A percentile compares a stretch with the other conserved stretches of the same genome.
These are phyloP conservation scores for Vanessa atalanta DNA, from an alignment of 1,140 invertebrate species.

Conservation along the genomic window DNA sequence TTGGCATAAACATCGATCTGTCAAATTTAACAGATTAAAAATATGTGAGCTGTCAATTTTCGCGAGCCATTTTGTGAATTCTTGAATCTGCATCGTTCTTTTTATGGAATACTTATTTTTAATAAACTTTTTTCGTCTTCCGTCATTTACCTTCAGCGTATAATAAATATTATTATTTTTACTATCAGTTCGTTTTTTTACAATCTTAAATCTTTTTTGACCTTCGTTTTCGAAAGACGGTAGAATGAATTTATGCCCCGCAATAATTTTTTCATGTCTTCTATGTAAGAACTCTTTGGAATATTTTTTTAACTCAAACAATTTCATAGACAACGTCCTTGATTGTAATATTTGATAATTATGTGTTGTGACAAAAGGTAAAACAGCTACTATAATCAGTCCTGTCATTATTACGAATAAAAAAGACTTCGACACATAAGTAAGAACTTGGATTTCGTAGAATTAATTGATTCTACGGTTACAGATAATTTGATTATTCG, in stretches of 20 bases:
- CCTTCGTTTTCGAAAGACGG: constrained; percentile 38
- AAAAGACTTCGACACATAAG: not conserved
- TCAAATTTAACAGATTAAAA: not conserved
- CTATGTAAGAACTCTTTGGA: not conserved
- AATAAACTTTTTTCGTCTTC: not conserved
- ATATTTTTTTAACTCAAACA: not conserved
- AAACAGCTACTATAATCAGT: not conserved
- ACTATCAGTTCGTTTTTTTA: constrained; percentile 22
- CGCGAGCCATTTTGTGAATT: not conserved
- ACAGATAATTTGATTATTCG: not conserved
- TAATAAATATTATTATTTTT: constrained; percentile 29
- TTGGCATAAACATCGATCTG: not conserved
- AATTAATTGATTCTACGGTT: not conserved
- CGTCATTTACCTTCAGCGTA: not conserved
- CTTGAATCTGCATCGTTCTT: constrained; percentile 2
- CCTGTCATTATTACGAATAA: constrained; percentile 3
- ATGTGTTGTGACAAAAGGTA: not conserved
- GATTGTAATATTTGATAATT: not conserved
- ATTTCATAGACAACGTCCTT: not conserved
- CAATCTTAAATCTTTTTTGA: constrained; percentile 41
- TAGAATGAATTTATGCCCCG: constrained; percentile 15
- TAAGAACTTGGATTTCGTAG: not conserved
- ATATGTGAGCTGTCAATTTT: not conserved
- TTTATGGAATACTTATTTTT: not conserved
- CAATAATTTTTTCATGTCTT: not conserved